Conservation (phyloP, 2,797 vertebrate genomes). For the Hoplostethus mediterraneus region DNA sequence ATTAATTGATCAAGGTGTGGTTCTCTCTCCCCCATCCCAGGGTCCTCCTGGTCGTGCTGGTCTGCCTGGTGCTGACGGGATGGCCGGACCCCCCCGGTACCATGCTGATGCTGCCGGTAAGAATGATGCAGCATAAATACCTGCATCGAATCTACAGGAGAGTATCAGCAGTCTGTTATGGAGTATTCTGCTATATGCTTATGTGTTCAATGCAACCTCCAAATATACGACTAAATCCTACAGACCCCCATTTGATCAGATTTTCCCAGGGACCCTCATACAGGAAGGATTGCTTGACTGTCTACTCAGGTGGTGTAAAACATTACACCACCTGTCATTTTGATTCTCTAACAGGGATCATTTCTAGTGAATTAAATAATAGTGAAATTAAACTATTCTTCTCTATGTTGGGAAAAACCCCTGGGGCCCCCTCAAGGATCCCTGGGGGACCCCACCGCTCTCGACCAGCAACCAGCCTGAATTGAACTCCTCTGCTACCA, state of each 20-base stretch:
- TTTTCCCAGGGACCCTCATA: not conserved
- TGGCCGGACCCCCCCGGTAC: conserved; percentile 96
- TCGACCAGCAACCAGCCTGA: not conserved
- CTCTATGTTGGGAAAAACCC: no score
- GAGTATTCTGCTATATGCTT: not conserved
- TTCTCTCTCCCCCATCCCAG: conserved; percentile 70
- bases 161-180: not conserved
- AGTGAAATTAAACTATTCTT: no score
- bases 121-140: not conserved
- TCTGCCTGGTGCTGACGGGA: conserved; percentile 94
- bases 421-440: no score
- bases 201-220: not conserved
- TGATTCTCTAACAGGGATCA: no score
- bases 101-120: conserved; percentile 98
- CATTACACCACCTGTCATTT: no score
- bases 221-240: not conserved
- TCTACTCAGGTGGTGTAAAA: no score
- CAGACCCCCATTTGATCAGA: no score
- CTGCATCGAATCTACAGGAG: no score
- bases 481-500: not conserved
- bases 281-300: not conserved
- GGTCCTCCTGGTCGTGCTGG: conserved; percentile 94
- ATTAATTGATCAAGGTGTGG: not conserved
- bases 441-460: no score
- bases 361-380: no score